Evolutionary conservation across 2,113 vertebrate genomes (phyloP), one percentile per base, ranked within the genome.

Genomic region (Tupaia tana): DNA sequence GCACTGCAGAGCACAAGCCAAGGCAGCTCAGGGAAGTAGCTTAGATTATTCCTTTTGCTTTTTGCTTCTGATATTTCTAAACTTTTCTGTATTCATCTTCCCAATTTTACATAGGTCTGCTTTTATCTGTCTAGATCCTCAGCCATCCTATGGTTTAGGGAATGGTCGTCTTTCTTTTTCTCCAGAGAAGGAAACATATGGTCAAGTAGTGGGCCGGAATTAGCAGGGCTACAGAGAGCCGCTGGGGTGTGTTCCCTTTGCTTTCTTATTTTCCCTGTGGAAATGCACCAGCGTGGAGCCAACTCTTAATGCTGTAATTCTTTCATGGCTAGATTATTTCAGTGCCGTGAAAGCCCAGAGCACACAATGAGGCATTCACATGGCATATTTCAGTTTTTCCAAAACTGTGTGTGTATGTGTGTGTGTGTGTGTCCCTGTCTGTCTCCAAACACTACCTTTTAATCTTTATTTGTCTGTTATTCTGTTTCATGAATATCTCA

Each of bases 51-150:
- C 56, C 56, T 59, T 61, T 86, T 93, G 18, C 58, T 95, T 84
- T 84, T 91, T 91, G 16, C 84, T 91, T 94, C 89, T 86, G 67
- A 81, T 95, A 83, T 69, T 88, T 79, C 24, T 25, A 70, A 91
- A 90, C 58, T 10, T 15, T 85, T 69, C 19, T 70, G 2, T 67
- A 56, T 87, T 86, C 8, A 31, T 89, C 77, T 27, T 87, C 9
- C 82, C 18, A 84, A 7, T 74, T 66, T 70, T 88, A 58, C n/a
- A 52, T 71, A 43, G 34, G 31, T 96, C 67, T 84, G 20, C 34
- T 89, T 93, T 93, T 84, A 43, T 95, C 80, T 84, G 43, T 95
- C 34, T n/a, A 19, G 73, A 95, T 89, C 54, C 70, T 95, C 78
- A 90, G 63, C 10, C 43, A 90, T 95, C 19, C 43, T 89, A 24